phyloP scores from a whole-genome alignment of 2,113 vertebrate genomes.

The Oceanodroma tethys region DNA sequence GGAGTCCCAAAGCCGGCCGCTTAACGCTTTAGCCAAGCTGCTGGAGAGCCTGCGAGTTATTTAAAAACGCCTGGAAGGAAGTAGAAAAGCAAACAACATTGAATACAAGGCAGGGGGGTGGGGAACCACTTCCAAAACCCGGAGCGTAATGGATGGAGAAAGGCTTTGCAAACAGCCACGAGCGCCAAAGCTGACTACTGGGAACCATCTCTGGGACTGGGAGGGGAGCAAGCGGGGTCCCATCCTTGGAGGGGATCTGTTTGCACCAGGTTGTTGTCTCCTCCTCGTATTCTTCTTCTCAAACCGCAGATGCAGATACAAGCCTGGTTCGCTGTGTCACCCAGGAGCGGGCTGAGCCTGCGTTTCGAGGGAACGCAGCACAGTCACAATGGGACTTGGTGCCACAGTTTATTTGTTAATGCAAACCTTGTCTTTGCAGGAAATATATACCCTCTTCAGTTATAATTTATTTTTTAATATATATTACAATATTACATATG shows the following conservation, averaged over 20 bases:
- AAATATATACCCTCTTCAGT: background rate
- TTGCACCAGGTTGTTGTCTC: background rate
- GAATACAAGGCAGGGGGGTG: background rate
- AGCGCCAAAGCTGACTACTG: background rate
- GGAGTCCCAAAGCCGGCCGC: background rate
- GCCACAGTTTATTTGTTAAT: background rate
- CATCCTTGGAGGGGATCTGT: background rate
- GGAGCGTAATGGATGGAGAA: fast-evolving
- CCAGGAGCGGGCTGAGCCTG: background rate
- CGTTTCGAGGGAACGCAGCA: background rate
- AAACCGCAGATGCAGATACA: no score
- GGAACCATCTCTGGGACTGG: background rate
- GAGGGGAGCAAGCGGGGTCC: background rate
- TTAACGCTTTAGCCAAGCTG: background rate
- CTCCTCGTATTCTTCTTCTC: background rate
- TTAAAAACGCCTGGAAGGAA: background rate
- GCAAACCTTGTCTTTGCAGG: background rate
- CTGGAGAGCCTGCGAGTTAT: background rate
- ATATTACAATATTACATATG: no score
- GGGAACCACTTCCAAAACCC: background rate
- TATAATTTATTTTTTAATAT: background rate
- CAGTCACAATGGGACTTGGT: background rate
- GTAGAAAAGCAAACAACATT: background rate
- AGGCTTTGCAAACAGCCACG: background rate
- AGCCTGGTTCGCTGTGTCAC: no score